phyloP scores from a whole-genome alignment of 2,797 vertebrate species.

The Sebastes diploproa region DNA sequence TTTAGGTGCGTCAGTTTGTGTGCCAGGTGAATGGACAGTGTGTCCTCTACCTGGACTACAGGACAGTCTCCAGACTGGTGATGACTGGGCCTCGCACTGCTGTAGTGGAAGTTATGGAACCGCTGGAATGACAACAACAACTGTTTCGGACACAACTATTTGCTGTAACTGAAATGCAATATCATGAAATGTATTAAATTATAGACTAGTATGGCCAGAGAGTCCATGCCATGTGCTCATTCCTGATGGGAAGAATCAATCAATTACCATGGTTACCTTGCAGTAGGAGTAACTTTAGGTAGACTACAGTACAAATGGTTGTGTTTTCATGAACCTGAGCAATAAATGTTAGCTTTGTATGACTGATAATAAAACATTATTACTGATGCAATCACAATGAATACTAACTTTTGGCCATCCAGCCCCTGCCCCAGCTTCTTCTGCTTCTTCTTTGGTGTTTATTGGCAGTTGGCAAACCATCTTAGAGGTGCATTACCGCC shows the following conservation, averaged over 20 bases:
- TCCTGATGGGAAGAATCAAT: neutral
- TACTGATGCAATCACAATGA: neutral
- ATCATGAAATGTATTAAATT: neutral
- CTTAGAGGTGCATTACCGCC: too few relatives aligned
- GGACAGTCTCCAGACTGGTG: constrained; percentile 85
- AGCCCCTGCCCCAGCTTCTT: neutral
- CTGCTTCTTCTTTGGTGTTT: neutral
- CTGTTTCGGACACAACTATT: too few relatives aligned
- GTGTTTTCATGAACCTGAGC: neutral
- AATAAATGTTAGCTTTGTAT: neutral
- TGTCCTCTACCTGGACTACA: constrained; percentile 87
- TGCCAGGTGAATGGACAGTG: constrained; percentile 86
- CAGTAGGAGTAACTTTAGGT: neutral
- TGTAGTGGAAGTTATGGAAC: constrained; percentile 89
- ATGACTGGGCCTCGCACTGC: constrained; percentile 87
- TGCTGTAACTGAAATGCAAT: neutral
- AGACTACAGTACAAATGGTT: too few relatives aligned
- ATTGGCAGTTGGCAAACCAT: too few relatives aligned
- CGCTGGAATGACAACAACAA: constrained; percentile 56
- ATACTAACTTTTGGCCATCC: constrained; percentile 18
- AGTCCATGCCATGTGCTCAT: neutral
- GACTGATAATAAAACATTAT: neutral
- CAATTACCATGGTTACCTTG: neutral
- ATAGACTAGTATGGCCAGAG: neutral
- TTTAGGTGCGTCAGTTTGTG: constrained; percentile 88